These are phyloP conservation scores for Drosophila elegans DNA, from an alignment of 1,140 invertebrate genomes.

Conservation along the genomic window DNA sequence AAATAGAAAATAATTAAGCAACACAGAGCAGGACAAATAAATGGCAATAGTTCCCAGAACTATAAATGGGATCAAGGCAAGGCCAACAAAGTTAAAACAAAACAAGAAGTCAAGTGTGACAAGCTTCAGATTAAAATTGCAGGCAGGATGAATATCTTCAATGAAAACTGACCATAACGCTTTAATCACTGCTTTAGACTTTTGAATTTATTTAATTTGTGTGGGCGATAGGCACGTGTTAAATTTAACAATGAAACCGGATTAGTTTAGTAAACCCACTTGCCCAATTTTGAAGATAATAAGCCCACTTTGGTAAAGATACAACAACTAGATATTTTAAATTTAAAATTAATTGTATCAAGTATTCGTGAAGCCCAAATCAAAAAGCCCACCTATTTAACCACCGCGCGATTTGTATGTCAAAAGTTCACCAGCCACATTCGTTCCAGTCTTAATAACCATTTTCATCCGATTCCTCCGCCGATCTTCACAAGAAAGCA, in stretches of 20 bases:
- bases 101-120: conserved; percentile 19
- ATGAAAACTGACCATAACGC: background rate
- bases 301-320: background rate
- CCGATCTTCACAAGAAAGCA: conserved; percentile 38
- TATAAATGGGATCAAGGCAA: conserved; percentile 29
- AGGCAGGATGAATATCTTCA: background rate
- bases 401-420: conserved; percentile 32
- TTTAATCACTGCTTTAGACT: background rate
- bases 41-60: conserved; percentile 6
- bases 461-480: conserved; percentile 1
- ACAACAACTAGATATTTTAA: background rate
- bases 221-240: conserved; percentile 1
- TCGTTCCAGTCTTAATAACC: conserved; percentile 42
- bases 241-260: background rate
- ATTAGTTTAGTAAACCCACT: conserved; percentile 1
- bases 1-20: conserved; percentile 33
- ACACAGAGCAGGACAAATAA: conserved; percentile 9
- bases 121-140: conserved; percentile 14
- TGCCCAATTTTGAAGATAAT: background rate
- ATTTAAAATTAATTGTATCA: background rate
- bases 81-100: conserved; percentile 29
- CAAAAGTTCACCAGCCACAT: conserved; percentile 42
- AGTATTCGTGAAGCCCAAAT: background rate
- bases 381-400: conserved; percentile 24
- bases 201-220: conserved; percentile 3